Evolutionary conservation across 2,113 vertebrate species (phyloP).

Genomic region (Prietella phreatophila): DNA sequence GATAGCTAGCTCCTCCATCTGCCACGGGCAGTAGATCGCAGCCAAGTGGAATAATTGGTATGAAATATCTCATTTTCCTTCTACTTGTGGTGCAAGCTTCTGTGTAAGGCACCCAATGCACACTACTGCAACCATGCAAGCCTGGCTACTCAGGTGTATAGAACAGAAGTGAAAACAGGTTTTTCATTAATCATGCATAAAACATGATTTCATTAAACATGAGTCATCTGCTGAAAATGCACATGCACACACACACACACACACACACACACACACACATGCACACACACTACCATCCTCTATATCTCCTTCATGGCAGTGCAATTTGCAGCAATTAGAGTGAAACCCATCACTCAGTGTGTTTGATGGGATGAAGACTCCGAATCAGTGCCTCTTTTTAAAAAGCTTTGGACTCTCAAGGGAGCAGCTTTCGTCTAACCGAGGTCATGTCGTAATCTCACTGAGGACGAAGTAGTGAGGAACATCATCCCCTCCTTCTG

Average conservation of each 20-base stretch:
- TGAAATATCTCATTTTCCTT: conserved; percentile 33
- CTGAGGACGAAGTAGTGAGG: conserved; percentile 7
- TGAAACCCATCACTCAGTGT: conserved; percentile 52
- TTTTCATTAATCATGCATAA: conserved; percentile 51
- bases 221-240: conserved; percentile 57
- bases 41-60: conserved; percentile 44
- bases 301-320: conserved; percentile 49
- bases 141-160: conserved; percentile 23
- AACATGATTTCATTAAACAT: conserved; percentile 37
- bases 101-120: neutral
- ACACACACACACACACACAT: conserved; percentile 16
- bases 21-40: conserved; percentile 29
- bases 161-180: conserved; percentile 40
- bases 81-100: conserved; percentile 1
- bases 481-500: conserved; percentile 12
- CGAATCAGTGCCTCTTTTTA: conserved; percentile 56
- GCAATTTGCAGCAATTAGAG: conserved; percentile 46
- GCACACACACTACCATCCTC: conserved; percentile 22
- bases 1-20: conserved; percentile 6
- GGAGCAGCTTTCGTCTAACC: conserved; percentile 51
- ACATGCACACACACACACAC: conserved; percentile 20
- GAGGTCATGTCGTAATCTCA: conserved; percentile 50
- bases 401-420: conserved; percentile 58
- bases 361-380: conserved; percentile 58
- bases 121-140: neutral